Base-by-base conservation (phyloP, 2,113 vertebrate genomes). In the Cervus canadensis region DNA sequence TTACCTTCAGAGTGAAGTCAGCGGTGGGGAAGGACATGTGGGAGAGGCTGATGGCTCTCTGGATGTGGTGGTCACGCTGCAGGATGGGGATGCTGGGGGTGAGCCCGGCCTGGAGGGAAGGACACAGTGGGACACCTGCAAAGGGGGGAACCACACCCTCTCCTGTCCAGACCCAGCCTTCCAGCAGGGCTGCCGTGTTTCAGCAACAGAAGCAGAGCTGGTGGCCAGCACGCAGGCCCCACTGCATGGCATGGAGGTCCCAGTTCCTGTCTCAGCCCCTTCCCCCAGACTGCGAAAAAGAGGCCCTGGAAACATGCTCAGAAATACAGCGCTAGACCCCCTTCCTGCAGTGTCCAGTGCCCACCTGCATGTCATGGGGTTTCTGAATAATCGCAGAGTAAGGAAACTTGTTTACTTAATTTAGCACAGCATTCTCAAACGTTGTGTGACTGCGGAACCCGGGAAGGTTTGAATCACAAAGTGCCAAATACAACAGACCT, bases 1-100 rank as follows among this genome's bases (percentile, higher is more conserved):
- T 97, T 99, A 99, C 99, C 99, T 99, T 99, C 86, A 99, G 99
- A 0, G 99, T 99, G 95, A 99, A 99, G 97, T 99, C 99, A 6
- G 99, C 99, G 7, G 99, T 99, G 85, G 99, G 99, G 98, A 99
- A 99, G 89, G 99, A 99, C 98, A 99, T 99, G 13, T 99, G 99
- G 97, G 99, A 99, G 93, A 99, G 99, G 98, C 99, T 99, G 0
- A 99, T 99, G 94, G 99, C 99, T 12, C 99, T 99, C 98, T 99
- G 99, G 94, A 99, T 99, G 97, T 99, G 99, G 81, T 99, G 99
- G 91, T 99, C 99, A 78, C 99, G 99, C 78, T 99, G 99, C 60
- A 99, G 99, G 98, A 99, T 99, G 48, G 99, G 99, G 95, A 99
- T 99, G 91, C 99, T 99, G 98, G 99, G 99, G 23, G 99, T 99